Evolutionary conservation across 2,888 invertebrate genomes (phyloP).

Genomic region (Atherix ibis): DNA sequence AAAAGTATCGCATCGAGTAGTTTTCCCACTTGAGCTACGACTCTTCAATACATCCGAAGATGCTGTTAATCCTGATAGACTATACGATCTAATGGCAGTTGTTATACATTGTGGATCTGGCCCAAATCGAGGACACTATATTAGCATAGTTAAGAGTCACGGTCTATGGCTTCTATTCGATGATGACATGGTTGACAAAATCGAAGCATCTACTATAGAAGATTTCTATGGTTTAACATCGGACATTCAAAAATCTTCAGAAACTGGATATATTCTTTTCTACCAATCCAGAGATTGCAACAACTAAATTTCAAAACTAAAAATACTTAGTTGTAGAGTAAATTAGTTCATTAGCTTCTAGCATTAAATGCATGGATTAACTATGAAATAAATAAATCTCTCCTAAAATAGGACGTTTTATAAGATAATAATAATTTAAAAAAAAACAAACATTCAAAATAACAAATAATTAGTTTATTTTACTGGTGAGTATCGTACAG

Average conservation of each 20-base stretch:
- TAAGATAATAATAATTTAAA: too few relatives aligned
- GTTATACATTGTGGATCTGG: conserved; percentile 99
- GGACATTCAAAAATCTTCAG: conserved; percentile 97
- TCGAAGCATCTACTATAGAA: conserved; percentile 97
- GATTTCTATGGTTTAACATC: conserved; percentile 99
- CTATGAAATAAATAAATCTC: too few relatives aligned
- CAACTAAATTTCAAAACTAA: too few relatives aligned
- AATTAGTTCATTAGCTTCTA: too few relatives aligned
- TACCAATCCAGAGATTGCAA: conserved; percentile 92
- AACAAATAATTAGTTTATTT: too few relatives aligned
- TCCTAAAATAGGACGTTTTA: too few relatives aligned
- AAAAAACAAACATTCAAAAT: too few relatives aligned
- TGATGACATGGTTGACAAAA: conserved; percentile 99
- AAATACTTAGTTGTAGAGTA: too few relatives aligned
- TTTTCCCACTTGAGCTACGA: conserved; percentile 93
- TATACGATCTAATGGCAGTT: conserved; percentile 97
- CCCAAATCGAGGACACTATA: conserved; percentile 98
- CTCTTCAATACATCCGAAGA: conserved; percentile 98
- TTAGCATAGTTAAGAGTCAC: conserved; percentile 98
- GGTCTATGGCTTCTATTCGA: conserved; percentile 99
- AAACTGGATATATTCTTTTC: conserved; percentile 98
- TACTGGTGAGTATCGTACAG: too few relatives aligned
- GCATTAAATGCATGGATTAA: too few relatives aligned
- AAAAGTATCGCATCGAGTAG: conserved; percentile 97
- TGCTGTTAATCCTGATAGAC: conserved; percentile 91